Conservation (phyloP, 2,113 vertebrate species). For the Platycercus adscitus region DNA sequence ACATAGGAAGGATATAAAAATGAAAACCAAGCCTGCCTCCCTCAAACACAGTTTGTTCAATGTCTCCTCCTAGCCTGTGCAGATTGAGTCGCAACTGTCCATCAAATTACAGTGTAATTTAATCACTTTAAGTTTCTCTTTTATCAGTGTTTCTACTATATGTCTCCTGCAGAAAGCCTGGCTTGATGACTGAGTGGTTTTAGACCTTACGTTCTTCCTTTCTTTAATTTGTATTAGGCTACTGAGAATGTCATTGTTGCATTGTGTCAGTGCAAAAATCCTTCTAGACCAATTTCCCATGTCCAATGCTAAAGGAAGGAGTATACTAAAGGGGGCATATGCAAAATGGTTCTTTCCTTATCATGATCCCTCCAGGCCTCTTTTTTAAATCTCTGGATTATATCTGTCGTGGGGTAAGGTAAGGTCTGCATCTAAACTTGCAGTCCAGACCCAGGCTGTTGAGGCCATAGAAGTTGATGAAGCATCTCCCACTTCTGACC, state of each 20-base stretch:
- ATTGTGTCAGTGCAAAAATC: neutral
- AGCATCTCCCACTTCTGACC: neutral
- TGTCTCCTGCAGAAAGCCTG: neutral
- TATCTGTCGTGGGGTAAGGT: neutral
- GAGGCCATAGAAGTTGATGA: neutral
- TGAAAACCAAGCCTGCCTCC: neutral
- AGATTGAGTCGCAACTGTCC: neutral
- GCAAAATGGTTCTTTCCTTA: neutral
- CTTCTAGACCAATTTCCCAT: neutral
- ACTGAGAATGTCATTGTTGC: neutral
- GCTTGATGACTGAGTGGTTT: neutral
- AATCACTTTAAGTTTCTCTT: neutral
- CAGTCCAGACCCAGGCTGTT: neutral
- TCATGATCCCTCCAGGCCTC: neutral
- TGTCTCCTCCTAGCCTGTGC: neutral
- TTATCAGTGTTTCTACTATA: neutral
- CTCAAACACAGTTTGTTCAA: neutral
- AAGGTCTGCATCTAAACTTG: neutral
- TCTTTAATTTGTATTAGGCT: neutral
- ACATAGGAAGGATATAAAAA: neutral
- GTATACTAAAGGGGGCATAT: neutral
- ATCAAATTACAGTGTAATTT: neutral
- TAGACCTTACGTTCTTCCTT: neutral
- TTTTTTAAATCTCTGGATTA: neutral
- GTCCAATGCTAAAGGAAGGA: neutral